phyloP scores from a whole-genome alignment of 1,140 invertebrate genomes.

The Drusus annulatus region DNA sequence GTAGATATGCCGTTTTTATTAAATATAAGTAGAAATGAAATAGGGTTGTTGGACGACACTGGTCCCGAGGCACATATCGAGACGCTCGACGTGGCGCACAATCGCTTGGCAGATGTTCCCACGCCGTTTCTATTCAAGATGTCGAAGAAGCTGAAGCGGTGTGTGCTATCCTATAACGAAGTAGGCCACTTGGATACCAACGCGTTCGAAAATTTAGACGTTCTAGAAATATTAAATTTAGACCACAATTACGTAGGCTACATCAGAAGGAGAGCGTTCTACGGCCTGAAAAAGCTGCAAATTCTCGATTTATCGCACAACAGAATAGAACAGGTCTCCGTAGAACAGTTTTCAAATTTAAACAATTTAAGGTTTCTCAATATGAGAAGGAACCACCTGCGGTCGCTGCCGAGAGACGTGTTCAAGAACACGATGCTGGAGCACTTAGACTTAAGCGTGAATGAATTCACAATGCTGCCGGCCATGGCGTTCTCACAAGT shows the following conservation, averaged over 20 bases:
- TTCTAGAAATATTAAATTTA: constrained; percentile 82
- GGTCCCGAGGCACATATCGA: constrained; percentile 75
- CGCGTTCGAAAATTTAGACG: constrained; percentile 78
- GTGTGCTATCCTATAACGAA: constrained; percentile 83
- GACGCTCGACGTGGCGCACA: constrained; percentile 81
- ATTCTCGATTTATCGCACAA: constrained; percentile 87
- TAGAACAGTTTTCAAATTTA: constrained; percentile 85
- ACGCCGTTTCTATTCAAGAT: constrained; percentile 75
- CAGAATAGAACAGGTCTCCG: constrained; percentile 81
- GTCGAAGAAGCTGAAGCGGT: constrained; percentile 75
- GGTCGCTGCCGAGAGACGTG: constrained; percentile 83
- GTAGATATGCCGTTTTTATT: constrained; percentile 74
- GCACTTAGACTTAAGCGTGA: constrained; percentile 84
- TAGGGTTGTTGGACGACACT: constrained; percentile 72
- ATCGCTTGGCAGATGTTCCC: constrained; percentile 78
- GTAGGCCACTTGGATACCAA: constrained; percentile 80
- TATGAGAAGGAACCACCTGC: constrained; percentile 83
- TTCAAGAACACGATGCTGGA: constrained; percentile 87
- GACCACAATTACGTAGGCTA: constrained; percentile 81
- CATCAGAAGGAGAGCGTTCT: constrained; percentile 83
- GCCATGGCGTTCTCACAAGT: constrained; percentile 81
- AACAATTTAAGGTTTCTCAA: constrained; percentile 83
- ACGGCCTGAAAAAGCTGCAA: constrained; percentile 81
- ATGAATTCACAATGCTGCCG: constrained; percentile 84
- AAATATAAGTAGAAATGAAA: constrained; percentile 81